A percentile compares a stretch with the other conserved stretches of the same genome.
Conservation (phyloP, 2,797 vertebrate species). For the Chloroceryle amazona region DNA sequence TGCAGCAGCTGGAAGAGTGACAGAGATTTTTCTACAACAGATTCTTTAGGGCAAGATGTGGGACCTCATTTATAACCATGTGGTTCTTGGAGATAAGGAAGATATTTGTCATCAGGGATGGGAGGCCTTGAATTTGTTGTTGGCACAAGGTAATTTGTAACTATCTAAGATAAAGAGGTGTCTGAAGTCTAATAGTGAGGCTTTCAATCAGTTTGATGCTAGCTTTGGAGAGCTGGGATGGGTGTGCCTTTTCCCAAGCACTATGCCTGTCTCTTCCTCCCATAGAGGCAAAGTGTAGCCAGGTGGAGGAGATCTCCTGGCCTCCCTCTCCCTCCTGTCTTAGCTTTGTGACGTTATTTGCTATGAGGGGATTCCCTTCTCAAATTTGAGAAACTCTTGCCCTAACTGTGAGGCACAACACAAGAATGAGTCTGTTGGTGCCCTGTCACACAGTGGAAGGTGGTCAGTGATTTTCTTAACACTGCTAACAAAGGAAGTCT, state of each 20-base stretch:
- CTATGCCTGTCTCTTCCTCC: not conserved
- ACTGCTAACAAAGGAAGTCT: not conserved
- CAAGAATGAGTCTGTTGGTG: not conserved
- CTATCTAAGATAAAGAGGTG: not conserved
- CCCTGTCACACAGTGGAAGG: accelerated
- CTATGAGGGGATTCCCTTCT: not conserved
- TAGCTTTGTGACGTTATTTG: not conserved
- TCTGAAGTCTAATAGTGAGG: not conserved
- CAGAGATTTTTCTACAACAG: not conserved
- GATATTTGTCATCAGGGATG: not conserved
- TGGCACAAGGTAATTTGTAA: constrained; percentile 24
- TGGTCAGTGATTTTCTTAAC: not conserved
- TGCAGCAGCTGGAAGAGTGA: not conserved
- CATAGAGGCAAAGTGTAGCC: not conserved
- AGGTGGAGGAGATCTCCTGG: not conserved
- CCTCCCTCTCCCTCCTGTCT: not conserved
- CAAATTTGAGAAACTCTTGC: not conserved
- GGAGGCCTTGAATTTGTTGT: constrained; percentile 15
- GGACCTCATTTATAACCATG: not conserved
- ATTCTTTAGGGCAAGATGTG: not conserved
- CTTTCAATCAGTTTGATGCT: not conserved
- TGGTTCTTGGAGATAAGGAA: not conserved
- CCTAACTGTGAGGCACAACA: not conserved
- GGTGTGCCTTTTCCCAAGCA: not conserved
- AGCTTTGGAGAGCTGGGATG: not conserved